Conservation (phyloP, 2,113 vertebrate species). For the Triplophysa tibetana region DNA sequence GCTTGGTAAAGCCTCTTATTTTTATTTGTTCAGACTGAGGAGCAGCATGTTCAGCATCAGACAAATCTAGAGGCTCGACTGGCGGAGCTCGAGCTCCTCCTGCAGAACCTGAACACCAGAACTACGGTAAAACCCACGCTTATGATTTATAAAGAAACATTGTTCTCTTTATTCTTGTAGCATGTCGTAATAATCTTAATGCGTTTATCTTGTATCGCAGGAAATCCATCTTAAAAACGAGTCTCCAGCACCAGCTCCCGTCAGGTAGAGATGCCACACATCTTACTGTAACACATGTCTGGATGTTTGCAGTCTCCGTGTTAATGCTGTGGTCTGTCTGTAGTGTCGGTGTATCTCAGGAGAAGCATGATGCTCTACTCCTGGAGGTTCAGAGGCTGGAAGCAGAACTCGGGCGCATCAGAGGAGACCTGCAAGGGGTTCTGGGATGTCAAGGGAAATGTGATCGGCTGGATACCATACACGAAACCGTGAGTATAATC, state of each 20-base stretch:
- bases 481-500: slow-evolving; percentile 63
- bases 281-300: not conserved
- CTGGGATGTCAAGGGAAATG: slow-evolving; percentile 71
- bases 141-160: not conserved
- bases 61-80: slow-evolving; percentile 75
- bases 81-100: slow-evolving; percentile 71
- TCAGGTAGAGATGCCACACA: slow-evolving; percentile 72
- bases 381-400: slow-evolving; percentile 78
- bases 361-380: slow-evolving; percentile 73
- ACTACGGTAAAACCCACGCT: slow-evolving; percentile 76
- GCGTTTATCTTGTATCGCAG: slow-evolving; percentile 42
- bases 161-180: not conserved
- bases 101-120: slow-evolving; percentile 73
- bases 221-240: slow-evolving; percentile 65
- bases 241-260: slow-evolving; percentile 43
- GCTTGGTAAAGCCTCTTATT: not conserved
- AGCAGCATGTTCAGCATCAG: slow-evolving; percentile 66
- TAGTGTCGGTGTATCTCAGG: slow-evolving; percentile 70
- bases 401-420: slow-evolving; percentile 75
- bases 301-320: not conserved
- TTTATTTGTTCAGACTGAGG: slow-evolving; percentile 55
- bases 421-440: slow-evolving; percentile 72
- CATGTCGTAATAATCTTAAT: not conserved
- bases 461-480: slow-evolving; percentile 71
- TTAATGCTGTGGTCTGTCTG: not conserved